phyloP scores from a whole-genome alignment of 2,888 invertebrate species.

The Callosobruchus maculatus region DNA sequence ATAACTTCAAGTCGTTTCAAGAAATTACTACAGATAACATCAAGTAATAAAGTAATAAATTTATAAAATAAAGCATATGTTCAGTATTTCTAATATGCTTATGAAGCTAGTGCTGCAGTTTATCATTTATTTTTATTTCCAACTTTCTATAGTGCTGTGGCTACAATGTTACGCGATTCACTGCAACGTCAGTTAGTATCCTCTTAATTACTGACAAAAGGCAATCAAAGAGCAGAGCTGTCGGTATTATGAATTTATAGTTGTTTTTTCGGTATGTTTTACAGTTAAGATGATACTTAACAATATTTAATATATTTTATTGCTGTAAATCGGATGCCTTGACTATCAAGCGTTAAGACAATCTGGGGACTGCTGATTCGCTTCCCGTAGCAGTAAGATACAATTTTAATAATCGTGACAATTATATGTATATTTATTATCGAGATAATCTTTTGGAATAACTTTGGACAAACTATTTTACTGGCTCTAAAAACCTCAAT shows the following conservation, averaged over 20 bases:
- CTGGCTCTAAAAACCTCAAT: no score
- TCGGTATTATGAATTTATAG: background rate
- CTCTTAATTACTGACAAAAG: background rate
- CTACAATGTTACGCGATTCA: background rate
- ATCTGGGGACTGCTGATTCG: background rate
- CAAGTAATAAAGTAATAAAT: background rate
- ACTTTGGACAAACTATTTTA: no score
- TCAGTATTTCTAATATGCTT: background rate
- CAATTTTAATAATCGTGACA: no score
- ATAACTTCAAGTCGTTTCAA: background rate
- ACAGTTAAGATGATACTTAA: background rate
- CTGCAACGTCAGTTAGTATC: background rate
- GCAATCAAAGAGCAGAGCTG: background rate
- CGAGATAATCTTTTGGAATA: no score
- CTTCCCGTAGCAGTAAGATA: no score
- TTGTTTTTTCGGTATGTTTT: background rate
- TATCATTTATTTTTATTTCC: background rate
- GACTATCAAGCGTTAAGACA: background rate
- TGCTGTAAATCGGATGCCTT: background rate
- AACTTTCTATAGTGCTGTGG: background rate
- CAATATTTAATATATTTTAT: background rate
- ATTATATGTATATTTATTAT: no score
- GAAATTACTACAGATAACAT: background rate
- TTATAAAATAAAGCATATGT: background rate
- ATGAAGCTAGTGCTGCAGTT: background rate